Percentiles rank a stretch among this genome's conserved stretches.
These are phyloP conservation scores for Patella caerulea DNA, from an alignment of 2,888 invertebrate genomes.

Conservation along the genomic window DNA sequence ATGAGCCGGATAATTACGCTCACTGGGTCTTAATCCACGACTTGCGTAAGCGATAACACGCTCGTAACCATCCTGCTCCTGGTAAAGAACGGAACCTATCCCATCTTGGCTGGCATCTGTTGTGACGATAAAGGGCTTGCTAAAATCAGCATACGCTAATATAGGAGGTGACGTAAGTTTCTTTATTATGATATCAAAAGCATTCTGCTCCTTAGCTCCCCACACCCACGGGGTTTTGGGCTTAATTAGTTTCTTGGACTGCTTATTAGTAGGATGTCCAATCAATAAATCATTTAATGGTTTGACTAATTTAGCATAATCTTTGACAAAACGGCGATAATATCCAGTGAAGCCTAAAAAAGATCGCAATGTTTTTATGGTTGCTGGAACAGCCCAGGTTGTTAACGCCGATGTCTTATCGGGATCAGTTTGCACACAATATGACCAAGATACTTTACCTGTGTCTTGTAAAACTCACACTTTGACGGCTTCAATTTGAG, in stretches of 20 bases:
- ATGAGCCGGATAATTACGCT: background rate
- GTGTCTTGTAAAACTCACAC: conserved; percentile 23
- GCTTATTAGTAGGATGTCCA: conserved; percentile 16
- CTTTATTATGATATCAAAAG: no score
- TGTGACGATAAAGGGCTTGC: no score
- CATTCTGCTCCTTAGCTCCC: no score
- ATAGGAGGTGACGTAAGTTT: no score
- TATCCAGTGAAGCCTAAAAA: conserved; percentile 12
- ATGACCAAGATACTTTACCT: conserved; percentile 36
- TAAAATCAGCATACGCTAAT: no score
- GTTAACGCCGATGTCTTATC: no score
- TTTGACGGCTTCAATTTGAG: conserved; percentile 34
- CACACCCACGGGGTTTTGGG: no score
- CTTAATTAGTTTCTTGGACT: background rate
- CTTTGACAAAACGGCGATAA: conserved; percentile 29
- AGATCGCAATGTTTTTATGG: conserved; percentile 12
- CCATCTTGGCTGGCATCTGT: background rate
- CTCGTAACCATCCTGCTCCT: background rate
- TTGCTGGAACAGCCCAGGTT: conserved; percentile 20
- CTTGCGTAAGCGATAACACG: no score
- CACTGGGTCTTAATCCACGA: no score
- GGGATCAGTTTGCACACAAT: background rate
- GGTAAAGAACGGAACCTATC: background rate
- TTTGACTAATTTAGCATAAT: conserved; percentile 32
- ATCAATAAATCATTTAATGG: conserved; percentile 32